Evolutionary conservation across 2,797 vertebrate genomes (phyloP), one percentile per base, ranked within the genome.

Genomic region (Tenualosa ilisha): DNA sequence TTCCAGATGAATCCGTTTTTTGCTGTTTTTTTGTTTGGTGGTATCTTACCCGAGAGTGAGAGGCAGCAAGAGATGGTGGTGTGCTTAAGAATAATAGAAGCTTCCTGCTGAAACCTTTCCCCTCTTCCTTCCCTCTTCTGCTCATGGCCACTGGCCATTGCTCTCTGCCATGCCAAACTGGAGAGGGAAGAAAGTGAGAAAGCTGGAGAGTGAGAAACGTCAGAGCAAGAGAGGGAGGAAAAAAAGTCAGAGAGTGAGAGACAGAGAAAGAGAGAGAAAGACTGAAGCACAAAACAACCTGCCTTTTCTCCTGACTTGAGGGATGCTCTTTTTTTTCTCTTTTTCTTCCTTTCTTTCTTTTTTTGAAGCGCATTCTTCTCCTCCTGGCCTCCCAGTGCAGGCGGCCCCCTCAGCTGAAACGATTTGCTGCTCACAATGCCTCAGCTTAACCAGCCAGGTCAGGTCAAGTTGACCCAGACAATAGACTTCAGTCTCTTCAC

Each of bases 401-500:
- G 93, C 91, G 92, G 85, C 93, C 94, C 93, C 94, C 95, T 93
- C 93, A 90, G 94, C 93, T 94, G 95, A 95, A 95, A 95, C 94
- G 92, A 95, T 95, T 95, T 96, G 95, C 95, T 93, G 94, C 90
- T 93, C 93, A 95, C 95, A 96, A 96, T 96, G 94, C 93, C 89
- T 93, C 94, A 96, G 96, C 96, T 96, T 96, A 96, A 96, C 95
- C 95, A 96, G 96, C 94, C 91, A 95, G 96, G 96, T 96, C 96
- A 95, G 96, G 95, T 96, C 96, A 96, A 96, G 95, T 96, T 96
- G 95, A 95, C 92, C 94, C 93, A 94, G 93, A 96, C 95, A 96
- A 96, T 95, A 88, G 95, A 94, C 94, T 95, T 95, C 94, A 94
- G 95, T 93, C 94, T 95, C 93, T 95, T 93, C 94, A 92, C 94